phyloP scores from a whole-genome alignment of 1,140 invertebrate species.

The Lordiphosa stackelbergi region DNA sequence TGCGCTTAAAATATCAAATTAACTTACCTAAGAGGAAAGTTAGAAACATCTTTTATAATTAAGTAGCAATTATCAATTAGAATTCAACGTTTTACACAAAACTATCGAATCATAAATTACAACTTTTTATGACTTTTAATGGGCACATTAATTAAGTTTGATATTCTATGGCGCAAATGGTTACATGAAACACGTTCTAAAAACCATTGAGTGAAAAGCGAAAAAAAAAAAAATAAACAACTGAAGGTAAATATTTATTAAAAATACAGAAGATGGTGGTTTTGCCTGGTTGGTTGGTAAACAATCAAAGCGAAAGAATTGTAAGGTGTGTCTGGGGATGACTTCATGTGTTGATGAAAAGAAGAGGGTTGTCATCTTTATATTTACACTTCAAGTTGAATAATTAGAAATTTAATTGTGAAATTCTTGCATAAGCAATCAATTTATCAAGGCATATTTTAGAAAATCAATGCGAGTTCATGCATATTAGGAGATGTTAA shows the following conservation, averaged over 20 bases:
- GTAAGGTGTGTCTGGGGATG: slow-evolving; percentile 21
- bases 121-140: too few species aligned
- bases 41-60: not conserved
- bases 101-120: too few species aligned
- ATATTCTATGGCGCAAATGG: too few species aligned
- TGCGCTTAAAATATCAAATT: slow-evolving; percentile 1
- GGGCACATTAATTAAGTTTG: too few species aligned
- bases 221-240: slow-evolving; percentile 41
- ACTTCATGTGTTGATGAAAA: slow-evolving; percentile 27
- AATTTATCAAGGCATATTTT: not conserved
- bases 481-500: too few species aligned
- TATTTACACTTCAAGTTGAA: slow-evolving; percentile 21
- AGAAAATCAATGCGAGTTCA: too few species aligned
- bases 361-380: slow-evolving; percentile 21
- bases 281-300: slow-evolving; percentile 22
- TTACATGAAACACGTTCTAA: not conserved
- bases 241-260: slow-evolving; percentile 28
- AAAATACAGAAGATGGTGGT: not conserved
- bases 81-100: too few species aligned
- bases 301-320: slow-evolving; percentile 32
- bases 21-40: not conserved
- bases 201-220: slow-evolving; percentile 30
- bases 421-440: not conserved
- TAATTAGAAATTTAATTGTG: slow-evolving; percentile 17
- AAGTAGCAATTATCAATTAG: too few species aligned